Base-by-base conservation (phyloP, 2,797 vertebrate genomes). In the Anniella stebbinsi region DNA sequence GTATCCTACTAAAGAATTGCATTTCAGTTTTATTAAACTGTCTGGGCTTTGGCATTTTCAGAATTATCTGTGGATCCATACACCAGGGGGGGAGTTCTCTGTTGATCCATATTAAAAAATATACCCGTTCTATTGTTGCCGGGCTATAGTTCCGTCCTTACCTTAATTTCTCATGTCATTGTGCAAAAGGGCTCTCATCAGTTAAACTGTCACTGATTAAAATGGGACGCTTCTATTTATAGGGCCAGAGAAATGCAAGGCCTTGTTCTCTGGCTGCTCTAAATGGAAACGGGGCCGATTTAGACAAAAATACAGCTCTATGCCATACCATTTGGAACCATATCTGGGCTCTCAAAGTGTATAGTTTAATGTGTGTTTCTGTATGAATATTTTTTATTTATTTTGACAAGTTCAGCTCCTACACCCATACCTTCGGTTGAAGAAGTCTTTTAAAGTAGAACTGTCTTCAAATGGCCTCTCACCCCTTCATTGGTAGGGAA, bases 171-270 rank as follows among this genome's bases (percentile, higher is more conserved):
- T 70, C 87, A 69, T 83, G 87, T 33, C 88, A 81, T 86, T 91
- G 77, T 87, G 86, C 81, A 93, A 84, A 94, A 91, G 89, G 67
- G n/a, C 85, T 78, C 75, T 87, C 83, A 25, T 89, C 92, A 90
- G 92, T 95, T 91, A 91, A 93, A 30, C 70, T 92, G 88, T 89
- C 93, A 93, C 0, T n/a, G 38, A 89, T 85, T 85, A 91, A 94
- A 95, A 95, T 57, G 89, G 87, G 85, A 89, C 86, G 12, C 11
- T 88, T 12, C 87, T 94, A 86, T 93, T 94, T 94, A 86, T 92
- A 73, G 23, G 38, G 0, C 0, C 0, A 0, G 25, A 78, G 90
- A 88, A 88, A 63, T 81, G 66, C 3, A 76, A 82, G 2, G 81
- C 82, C 76, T 33, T 1, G 18, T 87, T 80, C 92, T 69, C 60